Evolutionary conservation across 1,140 invertebrate species (phyloP).

Genomic region (Drosophila micromelanica): DNA sequence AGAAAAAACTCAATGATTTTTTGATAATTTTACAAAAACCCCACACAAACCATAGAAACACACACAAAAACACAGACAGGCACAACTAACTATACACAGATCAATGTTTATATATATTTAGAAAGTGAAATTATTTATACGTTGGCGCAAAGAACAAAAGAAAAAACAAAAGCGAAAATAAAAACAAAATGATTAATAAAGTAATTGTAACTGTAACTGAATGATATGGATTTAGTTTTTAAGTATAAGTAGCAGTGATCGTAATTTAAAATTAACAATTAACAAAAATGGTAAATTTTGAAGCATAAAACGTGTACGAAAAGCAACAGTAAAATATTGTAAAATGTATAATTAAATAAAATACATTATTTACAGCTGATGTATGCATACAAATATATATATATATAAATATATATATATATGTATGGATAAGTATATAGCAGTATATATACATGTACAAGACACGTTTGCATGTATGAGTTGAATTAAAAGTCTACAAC

Average conservation of each 20-base stretch:
- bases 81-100: constrained; percentile 56
- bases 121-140: constrained; percentile 78
- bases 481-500: background rate
- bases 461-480: constrained; percentile 11
- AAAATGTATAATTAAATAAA: constrained; percentile 67
- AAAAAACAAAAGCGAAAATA: constrained; percentile 33
- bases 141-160: constrained; percentile 73
- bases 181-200: constrained; percentile 52
- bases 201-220: constrained; percentile 71
- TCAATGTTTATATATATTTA: constrained; percentile 82
- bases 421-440: background rate
- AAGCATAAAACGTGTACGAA: constrained; percentile 75
- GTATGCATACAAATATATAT: constrained; percentile 12
- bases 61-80: constrained; percentile 47
- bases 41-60: constrained; percentile 30
- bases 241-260: constrained; percentile 81
- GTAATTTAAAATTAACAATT: constrained; percentile 80
- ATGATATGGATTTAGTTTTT: constrained; percentile 72
- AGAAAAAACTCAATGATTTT: constrained; percentile 77
- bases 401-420: constrained; percentile 15
- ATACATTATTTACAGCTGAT: constrained; percentile 58
- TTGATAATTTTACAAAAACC: constrained; percentile 80
- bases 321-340: constrained; percentile 79
- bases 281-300: constrained; percentile 57
- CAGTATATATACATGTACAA: background rate